Base-by-base conservation (phyloP, 2,113 vertebrate species). In the Telmatochromis bifrenatus region DNA sequence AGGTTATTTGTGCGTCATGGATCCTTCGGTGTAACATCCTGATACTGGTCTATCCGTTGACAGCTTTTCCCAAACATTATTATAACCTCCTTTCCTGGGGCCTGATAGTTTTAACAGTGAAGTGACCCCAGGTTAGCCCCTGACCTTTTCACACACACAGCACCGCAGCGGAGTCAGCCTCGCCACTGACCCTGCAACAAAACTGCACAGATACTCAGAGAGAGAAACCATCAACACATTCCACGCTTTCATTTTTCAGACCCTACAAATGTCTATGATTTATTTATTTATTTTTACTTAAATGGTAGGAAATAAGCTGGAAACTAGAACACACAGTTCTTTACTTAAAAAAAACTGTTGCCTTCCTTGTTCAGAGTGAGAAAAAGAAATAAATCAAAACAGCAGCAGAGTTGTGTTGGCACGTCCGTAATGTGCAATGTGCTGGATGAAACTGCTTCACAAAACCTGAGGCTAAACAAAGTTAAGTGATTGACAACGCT, bases 401-500 rank as follows among this genome's bases (percentile, higher is more conserved):
- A 87, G 86, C 58, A 75, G 33, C 55, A 65, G 87, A 87, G 87
- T 82, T 83, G 60, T 85, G 79, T 91, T 91, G 91, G 88, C 83
- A 33, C 84, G 90, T 94, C 86, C 54, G 89, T 90, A 93, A 94
- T 91, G 91, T 91, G 90, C 92, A 95, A 92, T 89, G 91, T 93
- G 87, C 84, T 89, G 91, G 89, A 92, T 53, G 79, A 93, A 93
- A 92, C 83, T 79, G 88, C 88, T 89, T 84, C 87, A 91, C 89
- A 93, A 93, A 93, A 93, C 86, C 82, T 84, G 88, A 93, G 93
- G 95, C 95, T 96, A 96, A 97, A 97, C 96, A 97, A 97, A 98
- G 98, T 99, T 98, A 98, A 98, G 97, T 99, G 98, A 99, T 98
- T 99, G 98, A 99, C 98, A 99, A 96, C 97, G 96, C 97, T 98